Base-by-base conservation (phyloP, 2,797 vertebrate genomes). In the Leptodactylus fallax region DNA sequence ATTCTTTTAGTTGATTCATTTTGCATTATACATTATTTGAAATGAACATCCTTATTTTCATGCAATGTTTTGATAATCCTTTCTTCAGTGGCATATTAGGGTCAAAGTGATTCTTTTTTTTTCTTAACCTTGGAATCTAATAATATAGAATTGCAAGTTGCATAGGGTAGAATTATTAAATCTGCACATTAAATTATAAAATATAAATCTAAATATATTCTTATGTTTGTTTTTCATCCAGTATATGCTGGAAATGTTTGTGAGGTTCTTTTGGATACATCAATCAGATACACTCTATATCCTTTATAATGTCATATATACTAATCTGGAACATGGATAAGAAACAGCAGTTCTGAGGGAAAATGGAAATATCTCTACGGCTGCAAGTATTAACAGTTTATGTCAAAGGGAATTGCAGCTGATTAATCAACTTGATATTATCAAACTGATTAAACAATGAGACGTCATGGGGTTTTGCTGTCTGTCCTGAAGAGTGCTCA, bases 381-480 rank as follows among this genome's bases (percentile, higher is more conserved):
- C 87, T 36, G 88, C 86, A 85, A 89, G 90, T 90, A 63, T 0
- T 6, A 90, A 79, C 90, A 77, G 91, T 90, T 79, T 90, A 91
- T 92, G 91, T 89, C 92, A 92, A 92, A 92, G 91, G 87, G 92
- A 93, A 94, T 91, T 74, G 4, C 82, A 90, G 93, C 58, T 92
- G 91, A 93, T 94, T 95, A 95, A 95, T 95, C 95, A 94, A 93
- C 93, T 93, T 90, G 92, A 90, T 92, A 92, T 93, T 92, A 93
- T 91, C 92, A 25, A 93, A 91, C 95, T 96, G 95, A 96, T 96
- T 96, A 96, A 93, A 94, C 94, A 95, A 94, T 91, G 94, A 95
- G 95, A 94, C 92, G 1, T 93, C 94, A 94, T 91, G 94, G 93
- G 92, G 94, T 93, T 94, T 94, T 94, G 93, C 94, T 92, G 94